Evolutionary conservation across 2,797 vertebrate genomes (phyloP).

Genomic region (Poecilia velifera): DNA sequence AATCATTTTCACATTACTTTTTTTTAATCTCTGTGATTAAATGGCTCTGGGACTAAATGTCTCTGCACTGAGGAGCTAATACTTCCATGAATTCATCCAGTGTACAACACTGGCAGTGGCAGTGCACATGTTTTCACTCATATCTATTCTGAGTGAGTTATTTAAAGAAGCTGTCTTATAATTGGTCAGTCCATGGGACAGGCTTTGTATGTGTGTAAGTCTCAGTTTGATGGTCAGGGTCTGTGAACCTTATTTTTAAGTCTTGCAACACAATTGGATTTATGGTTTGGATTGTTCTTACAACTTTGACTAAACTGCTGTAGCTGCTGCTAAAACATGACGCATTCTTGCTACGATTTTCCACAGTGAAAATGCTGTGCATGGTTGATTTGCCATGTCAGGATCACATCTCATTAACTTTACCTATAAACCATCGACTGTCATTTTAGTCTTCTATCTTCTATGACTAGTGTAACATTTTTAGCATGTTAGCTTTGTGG

Average conservation of each 20-base stretch:
- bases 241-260: not conserved
- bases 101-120: constrained; percentile 20
- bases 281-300: not conserved
- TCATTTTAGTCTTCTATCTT: not conserved
- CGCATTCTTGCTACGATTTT: not conserved
- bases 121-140: not conserved
- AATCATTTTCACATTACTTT: constrained; percentile 22
- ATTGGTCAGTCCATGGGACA: not conserved
- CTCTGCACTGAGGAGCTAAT: constrained; percentile 1
- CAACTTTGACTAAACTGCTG: not conserved
- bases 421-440: not conserved
- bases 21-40: not conserved
- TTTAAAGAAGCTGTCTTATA: not conserved
- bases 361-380: not conserved
- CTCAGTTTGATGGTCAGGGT: not conserved
- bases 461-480: too few species aligned
- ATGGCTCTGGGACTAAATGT: constrained; percentile 18
- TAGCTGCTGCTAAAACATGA: not conserved
- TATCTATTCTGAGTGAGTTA: not conserved
- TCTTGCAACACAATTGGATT: not conserved
- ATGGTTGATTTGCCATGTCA: not conserved
- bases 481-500: too few species aligned
- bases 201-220: not conserved
- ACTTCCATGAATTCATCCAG: constrained; percentile 17
- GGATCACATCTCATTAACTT: not conserved